These are phyloP conservation scores for Pseudomugil tenellus DNA, from an alignment of 2,797 vertebrate genomes.

Conservation along the genomic window DNA sequence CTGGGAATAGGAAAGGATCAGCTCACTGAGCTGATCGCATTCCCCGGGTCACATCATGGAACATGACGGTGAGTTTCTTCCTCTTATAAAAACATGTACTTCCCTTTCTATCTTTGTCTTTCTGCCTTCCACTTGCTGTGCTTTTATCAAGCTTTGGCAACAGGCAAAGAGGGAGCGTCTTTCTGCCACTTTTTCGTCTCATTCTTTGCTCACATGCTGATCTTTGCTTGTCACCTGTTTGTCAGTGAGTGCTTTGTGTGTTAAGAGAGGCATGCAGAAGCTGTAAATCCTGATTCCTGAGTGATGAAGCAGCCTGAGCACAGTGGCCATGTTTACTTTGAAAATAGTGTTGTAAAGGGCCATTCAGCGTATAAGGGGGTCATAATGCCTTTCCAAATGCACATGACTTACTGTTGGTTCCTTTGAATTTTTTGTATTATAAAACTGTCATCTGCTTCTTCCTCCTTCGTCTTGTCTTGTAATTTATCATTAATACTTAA, in stretches of 20 bases:
- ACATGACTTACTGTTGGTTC: conserved; percentile 9
- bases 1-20: conserved; percentile 76
- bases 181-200: conserved; percentile 1
- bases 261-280: not conserved
- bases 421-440: conserved; percentile 18
- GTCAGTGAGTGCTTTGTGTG: not conserved
- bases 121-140: conserved; percentile 17
- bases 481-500: conserved; percentile 22
- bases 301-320: not conserved
- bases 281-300: conserved; percentile 7
- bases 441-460: too few species aligned
- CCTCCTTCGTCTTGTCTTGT: conserved; percentile 8
- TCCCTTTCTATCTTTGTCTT: conserved; percentile 20
- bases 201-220: conserved; percentile 17
- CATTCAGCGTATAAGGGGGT: not conserved
- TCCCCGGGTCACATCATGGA: conserved; percentile 87
- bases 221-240: conserved; percentile 51
- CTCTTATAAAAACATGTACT: conserved; percentile 11
- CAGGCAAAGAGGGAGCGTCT: not conserved
- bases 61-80: conserved; percentile 87
- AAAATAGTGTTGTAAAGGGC: not conserved
- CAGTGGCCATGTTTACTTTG: conserved; percentile 6
- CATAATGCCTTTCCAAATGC: not conserved
- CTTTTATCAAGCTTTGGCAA: conserved; percentile 1
- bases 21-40: conserved; percentile 71